Percentiles rank a stretch among this genome's conserved stretches.
These are phyloP conservation scores for Cladopsammia gracilis DNA, from an alignment of 64 coral and sea anemone genomes.

Conservation along the genomic window DNA sequence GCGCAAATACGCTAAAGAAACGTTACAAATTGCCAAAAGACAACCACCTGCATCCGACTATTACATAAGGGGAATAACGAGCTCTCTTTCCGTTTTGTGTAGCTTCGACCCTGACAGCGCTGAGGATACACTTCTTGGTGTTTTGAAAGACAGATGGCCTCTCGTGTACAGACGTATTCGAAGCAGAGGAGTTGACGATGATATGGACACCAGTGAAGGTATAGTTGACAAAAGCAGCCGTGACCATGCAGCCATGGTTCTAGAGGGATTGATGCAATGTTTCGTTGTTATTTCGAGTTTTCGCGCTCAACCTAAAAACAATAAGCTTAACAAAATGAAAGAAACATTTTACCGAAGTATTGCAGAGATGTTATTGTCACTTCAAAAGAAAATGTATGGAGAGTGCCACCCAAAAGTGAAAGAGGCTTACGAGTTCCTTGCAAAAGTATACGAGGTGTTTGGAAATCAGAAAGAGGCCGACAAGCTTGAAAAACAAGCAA, in stretches of 20 bases:
- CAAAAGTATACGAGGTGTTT: neutral
- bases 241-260: too few species aligned
- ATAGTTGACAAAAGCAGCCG: neutral
- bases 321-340: neutral
- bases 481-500: neutral
- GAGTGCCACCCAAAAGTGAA: neutral
- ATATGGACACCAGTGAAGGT: neutral
- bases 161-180: neutral
- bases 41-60: neutral
- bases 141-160: neutral
- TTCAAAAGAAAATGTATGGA: neutral
- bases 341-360: neutral
- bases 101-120: neutral
- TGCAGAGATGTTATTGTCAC: neutral
- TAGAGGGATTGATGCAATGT: neutral
- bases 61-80: neutral
- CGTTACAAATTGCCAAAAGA: neutral
- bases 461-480: neutral
- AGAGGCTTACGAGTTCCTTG: neutral
- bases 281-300: neutral
- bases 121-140: neutral
- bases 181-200: too few species aligned
- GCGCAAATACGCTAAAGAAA: neutral
- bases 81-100: neutral
- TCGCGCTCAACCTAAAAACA: neutral